These are phyloP conservation scores for Wasmannia auropunctata DNA, from an alignment of 1,140 invertebrate genomes.

Conservation along the genomic window DNA sequence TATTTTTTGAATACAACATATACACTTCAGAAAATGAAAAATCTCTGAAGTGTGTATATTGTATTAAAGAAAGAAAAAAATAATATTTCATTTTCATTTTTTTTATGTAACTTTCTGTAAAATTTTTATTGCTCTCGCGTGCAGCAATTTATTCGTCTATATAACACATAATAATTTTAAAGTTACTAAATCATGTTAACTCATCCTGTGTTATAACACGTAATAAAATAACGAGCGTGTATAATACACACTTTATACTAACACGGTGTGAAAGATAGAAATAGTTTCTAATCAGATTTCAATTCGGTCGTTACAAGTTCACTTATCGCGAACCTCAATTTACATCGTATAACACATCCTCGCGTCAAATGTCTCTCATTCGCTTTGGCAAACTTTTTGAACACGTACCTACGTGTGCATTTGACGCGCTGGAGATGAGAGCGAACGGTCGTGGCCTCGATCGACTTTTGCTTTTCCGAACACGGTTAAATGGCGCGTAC, in stretches of 20 bases:
- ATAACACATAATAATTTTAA: no score
- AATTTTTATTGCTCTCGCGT: background rate
- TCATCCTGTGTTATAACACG: background rate
- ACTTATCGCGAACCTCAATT: background rate
- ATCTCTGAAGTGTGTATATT: no score
- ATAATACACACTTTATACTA: background rate
- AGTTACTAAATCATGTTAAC: background rate
- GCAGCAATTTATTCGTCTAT: background rate
- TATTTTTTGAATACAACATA: no score
- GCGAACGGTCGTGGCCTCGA: background rate
- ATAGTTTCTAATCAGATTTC: background rate
- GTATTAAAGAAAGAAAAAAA: background rate
- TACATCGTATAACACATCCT: background rate
- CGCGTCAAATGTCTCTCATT: background rate
- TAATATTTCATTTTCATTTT: background rate
- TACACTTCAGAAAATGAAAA: no score
- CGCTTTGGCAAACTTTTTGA: background rate
- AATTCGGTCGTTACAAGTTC: background rate
- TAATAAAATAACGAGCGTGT: background rate
- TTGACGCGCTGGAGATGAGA: background rate
- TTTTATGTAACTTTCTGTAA: background rate
- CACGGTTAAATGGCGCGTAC: slow-evolving; percentile 32
- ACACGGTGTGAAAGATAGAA: background rate
- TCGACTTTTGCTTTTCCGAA: slow-evolving; percentile 7
- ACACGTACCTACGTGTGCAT: background rate